Evolutionary conservation across 2,888 invertebrate genomes (phyloP).

Genomic region (Cephus sareptanus): DNA sequence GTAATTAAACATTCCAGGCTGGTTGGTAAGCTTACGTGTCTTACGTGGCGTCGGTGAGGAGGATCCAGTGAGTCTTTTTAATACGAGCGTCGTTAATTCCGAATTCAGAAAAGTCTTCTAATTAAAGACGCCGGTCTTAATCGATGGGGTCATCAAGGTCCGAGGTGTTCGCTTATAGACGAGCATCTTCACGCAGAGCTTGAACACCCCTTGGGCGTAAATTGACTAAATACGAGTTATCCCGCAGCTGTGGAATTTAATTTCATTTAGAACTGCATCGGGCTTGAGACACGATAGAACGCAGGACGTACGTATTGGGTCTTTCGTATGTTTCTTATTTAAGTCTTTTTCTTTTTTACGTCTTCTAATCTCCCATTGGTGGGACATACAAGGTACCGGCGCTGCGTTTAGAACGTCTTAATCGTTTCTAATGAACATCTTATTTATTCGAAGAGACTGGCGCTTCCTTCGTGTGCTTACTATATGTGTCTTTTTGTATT

Average conservation of each 20-base stretch:
- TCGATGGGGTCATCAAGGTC: constrained; percentile 4
- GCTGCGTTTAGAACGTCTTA: constrained; percentile 45
- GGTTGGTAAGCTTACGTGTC: background rate
- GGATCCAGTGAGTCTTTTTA: background rate
- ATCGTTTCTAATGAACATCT: constrained; percentile 57
- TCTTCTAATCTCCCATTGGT: background rate
- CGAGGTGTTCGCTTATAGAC: background rate
- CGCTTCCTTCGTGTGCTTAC: background rate
- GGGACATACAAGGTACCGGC: constrained; percentile 1
- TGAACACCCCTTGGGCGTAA: background rate
- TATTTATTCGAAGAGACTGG: constrained; percentile 27
- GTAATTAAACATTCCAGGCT: background rate
- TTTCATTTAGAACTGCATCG: background rate
- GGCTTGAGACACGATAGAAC: background rate
- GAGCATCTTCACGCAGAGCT: background rate
- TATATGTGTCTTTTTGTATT: background rate
- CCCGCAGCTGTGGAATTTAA: constrained; percentile 1
- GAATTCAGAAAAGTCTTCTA: constrained; percentile 11
- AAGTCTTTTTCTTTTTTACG: background rate
- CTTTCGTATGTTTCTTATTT: background rate
- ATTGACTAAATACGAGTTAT: background rate
- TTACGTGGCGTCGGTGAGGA: background rate
- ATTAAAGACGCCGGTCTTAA: constrained; percentile 1
- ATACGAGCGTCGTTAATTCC: constrained; percentile 14
- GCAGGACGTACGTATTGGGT: background rate